phyloP scores from a whole-genome alignment of 2,888 invertebrate genomes.

The Pyrrhia umbra region DNA sequence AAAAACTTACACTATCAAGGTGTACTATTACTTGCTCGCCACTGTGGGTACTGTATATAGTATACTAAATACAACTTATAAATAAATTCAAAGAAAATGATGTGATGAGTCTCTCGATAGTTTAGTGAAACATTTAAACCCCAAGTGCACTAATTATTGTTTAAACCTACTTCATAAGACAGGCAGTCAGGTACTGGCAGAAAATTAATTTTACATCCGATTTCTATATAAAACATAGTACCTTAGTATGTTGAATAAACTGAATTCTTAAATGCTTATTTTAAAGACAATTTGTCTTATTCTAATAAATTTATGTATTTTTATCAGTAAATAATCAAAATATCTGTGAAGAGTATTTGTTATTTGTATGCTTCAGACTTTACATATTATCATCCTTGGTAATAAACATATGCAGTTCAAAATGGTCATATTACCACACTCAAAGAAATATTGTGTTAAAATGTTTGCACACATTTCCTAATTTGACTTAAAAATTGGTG shows the following conservation, averaged over 20 bases:
- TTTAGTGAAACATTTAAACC: slow-evolving; percentile 27
- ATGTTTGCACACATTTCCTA: slow-evolving; percentile 35
- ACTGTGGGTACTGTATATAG: slow-evolving; percentile 39
- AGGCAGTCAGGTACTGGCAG: slow-evolving; percentile 38
- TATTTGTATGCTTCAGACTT: slow-evolving; percentile 40
- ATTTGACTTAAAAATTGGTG: slow-evolving; percentile 34
- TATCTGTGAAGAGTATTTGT: slow-evolving; percentile 13
- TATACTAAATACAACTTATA: slow-evolving; percentile 60
- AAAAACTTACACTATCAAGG: slow-evolving; percentile 60
- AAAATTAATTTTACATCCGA: slow-evolving; percentile 21
- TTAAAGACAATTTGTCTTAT: slow-evolving; percentile 25
- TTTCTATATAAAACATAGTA: slow-evolving; percentile 4
- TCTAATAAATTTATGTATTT: slow-evolving; percentile 8
- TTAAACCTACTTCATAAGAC: slow-evolving; percentile 31
- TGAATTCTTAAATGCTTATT: slow-evolving; percentile 22
- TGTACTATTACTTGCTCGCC: slow-evolving; percentile 51
- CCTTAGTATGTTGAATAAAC: slow-evolving; percentile 27
- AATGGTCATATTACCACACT: slow-evolving; percentile 37
- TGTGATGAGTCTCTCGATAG: slow-evolving; percentile 35
- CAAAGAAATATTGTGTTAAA: slow-evolving; percentile 26
- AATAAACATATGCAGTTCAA: slow-evolving; percentile 22
- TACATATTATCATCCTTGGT: slow-evolving; percentile 32
- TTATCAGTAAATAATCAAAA: slow-evolving; percentile 21
- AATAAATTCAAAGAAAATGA: slow-evolving; percentile 43
- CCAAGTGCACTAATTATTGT: slow-evolving; percentile 44